These are phyloP conservation scores for Eulacestoma nigropectus DNA, from an alignment of 2,113 vertebrate species.

Conservation along the genomic window DNA sequence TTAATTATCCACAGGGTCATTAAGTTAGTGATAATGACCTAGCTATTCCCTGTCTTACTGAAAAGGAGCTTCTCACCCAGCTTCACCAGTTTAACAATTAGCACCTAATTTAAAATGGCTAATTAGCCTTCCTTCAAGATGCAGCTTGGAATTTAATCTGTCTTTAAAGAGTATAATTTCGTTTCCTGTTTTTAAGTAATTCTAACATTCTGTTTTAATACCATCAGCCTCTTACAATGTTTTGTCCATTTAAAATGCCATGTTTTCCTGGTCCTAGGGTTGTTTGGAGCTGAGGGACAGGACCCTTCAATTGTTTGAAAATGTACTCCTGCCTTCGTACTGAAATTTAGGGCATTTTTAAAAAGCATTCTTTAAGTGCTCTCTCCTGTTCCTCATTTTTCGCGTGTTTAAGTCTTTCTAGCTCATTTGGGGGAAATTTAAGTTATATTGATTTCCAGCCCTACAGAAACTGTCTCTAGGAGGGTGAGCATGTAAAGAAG, in stretches of 20 bases:
- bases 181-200: background rate
- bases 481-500: background rate
- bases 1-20: background rate
- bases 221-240: accelerated
- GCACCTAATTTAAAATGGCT: background rate
- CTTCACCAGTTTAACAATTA: background rate
- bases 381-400: background rate
- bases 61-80: background rate
- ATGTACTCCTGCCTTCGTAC: background rate
- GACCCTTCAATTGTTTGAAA: background rate
- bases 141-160: background rate
- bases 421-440: background rate
- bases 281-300: background rate
- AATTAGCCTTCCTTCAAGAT: background rate
- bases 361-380: background rate
- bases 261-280: background rate
- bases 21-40: background rate
- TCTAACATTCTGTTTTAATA: background rate
- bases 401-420: background rate
- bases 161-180: background rate
- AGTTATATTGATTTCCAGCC: background rate
- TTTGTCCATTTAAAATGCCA: background rate
- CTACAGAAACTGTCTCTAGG: background rate
- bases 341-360: background rate
- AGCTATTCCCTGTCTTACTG: background rate